Percentiles rank a stretch among this genome's conserved stretches.
These are phyloP conservation scores for Colossoma macropomum DNA, from an alignment of 2,113 vertebrate species.

Conservation along the genomic window DNA sequence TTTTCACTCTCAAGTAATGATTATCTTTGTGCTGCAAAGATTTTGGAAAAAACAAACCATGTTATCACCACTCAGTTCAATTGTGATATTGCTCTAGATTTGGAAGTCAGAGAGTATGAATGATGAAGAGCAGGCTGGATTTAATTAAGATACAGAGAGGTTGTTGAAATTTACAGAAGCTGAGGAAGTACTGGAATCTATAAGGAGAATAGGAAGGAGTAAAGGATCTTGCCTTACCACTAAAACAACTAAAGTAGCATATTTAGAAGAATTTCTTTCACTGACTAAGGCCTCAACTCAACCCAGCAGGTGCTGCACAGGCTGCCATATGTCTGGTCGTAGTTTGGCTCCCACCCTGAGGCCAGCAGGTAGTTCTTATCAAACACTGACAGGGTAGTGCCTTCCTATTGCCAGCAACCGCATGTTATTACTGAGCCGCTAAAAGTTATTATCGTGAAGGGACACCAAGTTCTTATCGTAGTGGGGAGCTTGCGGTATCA, in stretches of 20 bases:
- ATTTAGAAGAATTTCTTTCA: background rate
- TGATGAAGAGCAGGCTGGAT: background rate
- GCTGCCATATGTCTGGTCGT: background rate
- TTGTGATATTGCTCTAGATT: background rate
- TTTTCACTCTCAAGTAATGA: too few relatives aligned
- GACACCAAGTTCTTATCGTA: background rate
- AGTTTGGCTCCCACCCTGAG: background rate
- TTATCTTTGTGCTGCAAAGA: background rate
- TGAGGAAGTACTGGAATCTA: background rate
- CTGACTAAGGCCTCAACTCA: background rate
- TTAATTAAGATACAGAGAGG: too few relatives aligned
- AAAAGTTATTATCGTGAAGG: conserved; percentile 11
- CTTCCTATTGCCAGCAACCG: background rate
- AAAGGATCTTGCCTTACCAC: background rate
- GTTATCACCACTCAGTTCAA: background rate
- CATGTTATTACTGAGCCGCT: background rate
- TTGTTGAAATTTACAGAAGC: too few relatives aligned
- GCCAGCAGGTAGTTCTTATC: conserved; percentile 6
- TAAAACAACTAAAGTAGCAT: background rate
- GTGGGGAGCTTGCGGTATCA: background rate
- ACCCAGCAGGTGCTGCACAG: background rate
- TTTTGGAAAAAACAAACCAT: background rate
- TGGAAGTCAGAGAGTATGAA: background rate
- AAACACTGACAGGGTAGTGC: background rate
- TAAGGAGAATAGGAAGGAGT: background rate